Evolutionary conservation across 1,140 invertebrate genomes (phyloP).

Genomic region (Cydia amplana): DNA sequence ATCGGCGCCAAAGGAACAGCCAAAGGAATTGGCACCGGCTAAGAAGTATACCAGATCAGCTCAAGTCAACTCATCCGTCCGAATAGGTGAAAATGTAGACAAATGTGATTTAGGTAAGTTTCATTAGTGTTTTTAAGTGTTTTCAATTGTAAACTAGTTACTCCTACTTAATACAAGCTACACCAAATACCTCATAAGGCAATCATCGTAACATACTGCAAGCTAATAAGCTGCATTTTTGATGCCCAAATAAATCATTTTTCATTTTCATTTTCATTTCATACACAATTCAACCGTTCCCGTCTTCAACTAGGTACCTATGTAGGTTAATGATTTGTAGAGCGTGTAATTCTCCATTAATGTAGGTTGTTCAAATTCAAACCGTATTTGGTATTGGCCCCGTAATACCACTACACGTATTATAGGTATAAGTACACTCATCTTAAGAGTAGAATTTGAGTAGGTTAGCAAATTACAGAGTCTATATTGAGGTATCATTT

Average conservation of each 20-base stretch:
- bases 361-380: too few relatives aligned
- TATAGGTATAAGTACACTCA: too few relatives aligned
- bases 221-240: too few relatives aligned
- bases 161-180: background rate
- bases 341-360: too few relatives aligned
- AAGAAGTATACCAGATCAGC: conserved; percentile 43
- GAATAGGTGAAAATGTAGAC: conserved; percentile 52
- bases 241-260: too few relatives aligned
- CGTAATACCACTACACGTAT: too few relatives aligned
- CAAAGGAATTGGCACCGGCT: conserved; percentile 45
- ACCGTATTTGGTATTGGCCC: too few relatives aligned
- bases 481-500: too few relatives aligned
- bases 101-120: conserved; percentile 66
- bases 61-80: conserved; percentile 66
- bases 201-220: background rate
- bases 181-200: background rate
- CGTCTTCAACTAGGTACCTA: too few relatives aligned
- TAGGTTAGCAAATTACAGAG: background rate
- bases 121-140: background rate
- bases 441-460: too few relatives aligned
- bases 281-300: background rate
- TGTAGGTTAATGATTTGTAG: too few relatives aligned
- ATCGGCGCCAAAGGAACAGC: conserved; percentile 40
- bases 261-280: too few relatives aligned
- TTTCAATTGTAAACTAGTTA: background rate